Percentiles rank a stretch among this genome's conserved stretches.
Evolutionary conservation across 1,140 invertebrate species (phyloP).

Genomic region (Philotrypesis tridentata): DNA sequence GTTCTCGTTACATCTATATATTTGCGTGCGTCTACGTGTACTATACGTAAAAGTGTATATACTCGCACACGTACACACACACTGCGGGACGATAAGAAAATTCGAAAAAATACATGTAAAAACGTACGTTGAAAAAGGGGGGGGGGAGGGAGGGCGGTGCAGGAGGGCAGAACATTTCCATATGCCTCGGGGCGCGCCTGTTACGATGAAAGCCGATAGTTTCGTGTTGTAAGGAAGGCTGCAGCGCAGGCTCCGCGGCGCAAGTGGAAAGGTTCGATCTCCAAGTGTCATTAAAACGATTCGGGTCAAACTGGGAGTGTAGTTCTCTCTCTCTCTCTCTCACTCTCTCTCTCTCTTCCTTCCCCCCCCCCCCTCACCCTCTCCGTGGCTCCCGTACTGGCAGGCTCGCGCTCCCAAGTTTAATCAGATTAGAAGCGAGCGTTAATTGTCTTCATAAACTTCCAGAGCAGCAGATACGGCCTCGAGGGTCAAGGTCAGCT

Average conservation of each 20-base stretch:
- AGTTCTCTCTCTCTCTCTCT: background rate
- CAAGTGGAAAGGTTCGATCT: constrained; percentile 5
- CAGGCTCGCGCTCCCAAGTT: too few species aligned
- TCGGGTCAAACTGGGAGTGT: background rate
- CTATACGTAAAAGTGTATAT: too few species aligned
- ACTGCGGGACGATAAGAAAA: too few species aligned
- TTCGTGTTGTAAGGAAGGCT: background rate
- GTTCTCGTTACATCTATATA: too few species aligned
- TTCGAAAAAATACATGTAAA: too few species aligned
- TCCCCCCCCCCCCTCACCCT: background rate
- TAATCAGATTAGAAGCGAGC: constrained; percentile 33
- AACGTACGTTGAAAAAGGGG: too few species aligned
- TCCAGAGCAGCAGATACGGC: constrained; percentile 79
- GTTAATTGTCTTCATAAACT: constrained; percentile 46
- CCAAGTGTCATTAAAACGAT: background rate
- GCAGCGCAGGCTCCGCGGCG: background rate
- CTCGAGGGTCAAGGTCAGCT: constrained; percentile 83
- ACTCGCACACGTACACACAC: too few species aligned
- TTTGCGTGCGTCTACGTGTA: too few species aligned
- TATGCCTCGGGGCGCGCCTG: too few species aligned
- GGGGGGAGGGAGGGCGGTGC: too few species aligned
- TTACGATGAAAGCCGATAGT: background rate
- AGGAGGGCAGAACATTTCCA: too few species aligned
- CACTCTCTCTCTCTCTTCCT: background rate
- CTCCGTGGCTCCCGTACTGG: too few species aligned